Percentiles rank a stretch among this genome's conserved stretches.
phyloP scores from a whole-genome alignment of 2,888 invertebrate genomes.

The Petrophora chlorosata region DNA sequence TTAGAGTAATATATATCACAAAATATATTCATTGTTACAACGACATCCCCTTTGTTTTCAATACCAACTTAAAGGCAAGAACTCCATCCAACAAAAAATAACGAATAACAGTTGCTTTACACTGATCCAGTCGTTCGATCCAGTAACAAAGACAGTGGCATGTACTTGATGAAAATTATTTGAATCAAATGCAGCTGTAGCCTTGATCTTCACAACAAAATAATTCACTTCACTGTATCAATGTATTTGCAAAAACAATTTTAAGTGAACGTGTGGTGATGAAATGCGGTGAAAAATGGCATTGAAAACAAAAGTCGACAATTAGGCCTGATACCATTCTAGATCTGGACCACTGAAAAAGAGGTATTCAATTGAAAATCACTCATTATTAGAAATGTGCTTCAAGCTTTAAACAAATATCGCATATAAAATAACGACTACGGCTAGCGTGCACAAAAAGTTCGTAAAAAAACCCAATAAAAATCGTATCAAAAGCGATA shows the following conservation, averaged over 20 bases:
- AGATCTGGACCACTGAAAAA: slow-evolving; percentile 78
- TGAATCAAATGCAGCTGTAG: too few relatives aligned
- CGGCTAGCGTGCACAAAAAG: slow-evolving; percentile 46
- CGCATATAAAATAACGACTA: slow-evolving; percentile 35
- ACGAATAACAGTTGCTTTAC: slow-evolving; percentile 1
- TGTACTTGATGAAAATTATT: too few relatives aligned
- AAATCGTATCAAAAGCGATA: slow-evolving; percentile 40
- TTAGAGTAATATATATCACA: slow-evolving; percentile 82
- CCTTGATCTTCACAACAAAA: too few relatives aligned
- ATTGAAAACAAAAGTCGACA: slow-evolving; percentile 74
- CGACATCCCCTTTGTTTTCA: slow-evolving; percentile 70
- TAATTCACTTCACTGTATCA: too few relatives aligned
- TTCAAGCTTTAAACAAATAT: slow-evolving; percentile 40
- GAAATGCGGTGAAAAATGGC: slow-evolving; percentile 46
- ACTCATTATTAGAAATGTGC: slow-evolving; percentile 52
- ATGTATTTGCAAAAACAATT: neutral
- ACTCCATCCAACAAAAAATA: slow-evolving; percentile 7
- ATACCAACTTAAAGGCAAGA: slow-evolving; percentile 54
- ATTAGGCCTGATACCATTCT: slow-evolving; percentile 68
- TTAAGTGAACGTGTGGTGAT: slow-evolving; percentile 7
- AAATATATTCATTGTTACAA: slow-evolving; percentile 81
- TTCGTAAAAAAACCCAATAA: slow-evolving; percentile 29
- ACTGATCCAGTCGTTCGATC: slow-evolving; percentile 16
- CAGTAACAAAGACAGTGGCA: neutral
- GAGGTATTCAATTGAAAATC: slow-evolving; percentile 76